Conservation (phyloP, 2,113 vertebrate genomes). For the Phalacrocorax brasilianus region DNA sequence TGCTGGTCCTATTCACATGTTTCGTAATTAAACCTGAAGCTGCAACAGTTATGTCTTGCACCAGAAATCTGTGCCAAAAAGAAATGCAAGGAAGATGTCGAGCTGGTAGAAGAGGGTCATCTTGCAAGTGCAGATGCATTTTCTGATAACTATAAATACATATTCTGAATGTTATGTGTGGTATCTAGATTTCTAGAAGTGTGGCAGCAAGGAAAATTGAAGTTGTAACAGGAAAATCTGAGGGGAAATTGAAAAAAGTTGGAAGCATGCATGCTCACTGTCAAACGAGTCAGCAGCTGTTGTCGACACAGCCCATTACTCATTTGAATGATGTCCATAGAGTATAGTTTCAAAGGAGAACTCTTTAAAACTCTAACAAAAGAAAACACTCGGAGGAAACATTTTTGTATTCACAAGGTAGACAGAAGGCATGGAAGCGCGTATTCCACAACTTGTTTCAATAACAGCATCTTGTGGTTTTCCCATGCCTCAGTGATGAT, state of each 20-base stretch:
- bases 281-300: background rate
- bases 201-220: background rate
- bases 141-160: background rate
- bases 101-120: background rate
- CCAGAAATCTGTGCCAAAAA: background rate
- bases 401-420: background rate
- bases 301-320: background rate
- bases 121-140: background rate
- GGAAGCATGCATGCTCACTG: background rate
- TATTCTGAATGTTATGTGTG: background rate
- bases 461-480: background rate
- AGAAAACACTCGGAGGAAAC: background rate
- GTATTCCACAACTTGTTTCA: background rate
- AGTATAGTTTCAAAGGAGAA: background rate
- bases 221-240: background rate
- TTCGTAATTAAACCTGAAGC: background rate
- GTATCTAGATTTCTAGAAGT: background rate
- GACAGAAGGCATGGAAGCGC: background rate
- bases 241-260: background rate
- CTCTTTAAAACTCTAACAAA: background rate
- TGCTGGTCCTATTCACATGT: fast-evolving
- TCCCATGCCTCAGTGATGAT: background rate
- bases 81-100: background rate
- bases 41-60: background rate
- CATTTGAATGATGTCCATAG: background rate